phyloP scores from a whole-genome alignment of 2,888 invertebrate genomes.

The Bombylius discolor region DNA sequence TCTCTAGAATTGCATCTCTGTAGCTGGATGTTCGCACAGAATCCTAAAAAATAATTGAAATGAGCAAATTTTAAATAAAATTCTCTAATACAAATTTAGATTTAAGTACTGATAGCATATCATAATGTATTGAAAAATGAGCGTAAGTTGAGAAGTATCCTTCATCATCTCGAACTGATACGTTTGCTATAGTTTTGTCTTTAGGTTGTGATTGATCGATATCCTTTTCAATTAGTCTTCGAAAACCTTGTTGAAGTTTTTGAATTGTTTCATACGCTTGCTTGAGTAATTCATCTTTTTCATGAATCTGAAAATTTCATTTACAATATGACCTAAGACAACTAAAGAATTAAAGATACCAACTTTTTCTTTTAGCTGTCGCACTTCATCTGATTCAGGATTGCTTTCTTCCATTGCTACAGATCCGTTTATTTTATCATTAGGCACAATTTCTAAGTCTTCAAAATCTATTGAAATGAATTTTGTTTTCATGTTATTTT shows the following conservation, averaged over 20 bases:
- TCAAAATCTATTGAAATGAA: constrained; percentile 36
- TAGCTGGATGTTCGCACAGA: constrained; percentile 77
- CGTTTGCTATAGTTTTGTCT: constrained; percentile 33
- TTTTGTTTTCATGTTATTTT: neutral
- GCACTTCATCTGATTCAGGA: neutral
- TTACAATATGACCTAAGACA: constrained; percentile 27
- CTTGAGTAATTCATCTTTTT: constrained; percentile 45
- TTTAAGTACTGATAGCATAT: constrained; percentile 66
- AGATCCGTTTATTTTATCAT: neutral
- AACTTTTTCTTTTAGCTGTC: neutral
- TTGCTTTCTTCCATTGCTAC: too few species aligned
- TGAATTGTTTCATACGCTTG: constrained; percentile 39
- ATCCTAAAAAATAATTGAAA: constrained; percentile 41
- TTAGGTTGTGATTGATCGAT: constrained; percentile 18
- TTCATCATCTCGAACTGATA: constrained; percentile 53
- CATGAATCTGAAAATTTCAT: constrained; percentile 17
- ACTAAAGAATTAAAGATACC: neutral
- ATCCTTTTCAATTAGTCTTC: constrained; percentile 21
- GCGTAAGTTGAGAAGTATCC: constrained; percentile 74
- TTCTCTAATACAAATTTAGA: neutral
- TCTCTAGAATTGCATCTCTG: constrained; percentile 66
- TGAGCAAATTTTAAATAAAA: too few species aligned
- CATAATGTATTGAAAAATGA: constrained; percentile 85
- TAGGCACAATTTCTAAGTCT: constrained; percentile 25
- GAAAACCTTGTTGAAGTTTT: constrained; percentile 26